Evolutionary conservation across 2,888 invertebrate genomes (phyloP), one percentile per base, ranked within the genome.

Genomic region (Plusia festucae): DNA sequence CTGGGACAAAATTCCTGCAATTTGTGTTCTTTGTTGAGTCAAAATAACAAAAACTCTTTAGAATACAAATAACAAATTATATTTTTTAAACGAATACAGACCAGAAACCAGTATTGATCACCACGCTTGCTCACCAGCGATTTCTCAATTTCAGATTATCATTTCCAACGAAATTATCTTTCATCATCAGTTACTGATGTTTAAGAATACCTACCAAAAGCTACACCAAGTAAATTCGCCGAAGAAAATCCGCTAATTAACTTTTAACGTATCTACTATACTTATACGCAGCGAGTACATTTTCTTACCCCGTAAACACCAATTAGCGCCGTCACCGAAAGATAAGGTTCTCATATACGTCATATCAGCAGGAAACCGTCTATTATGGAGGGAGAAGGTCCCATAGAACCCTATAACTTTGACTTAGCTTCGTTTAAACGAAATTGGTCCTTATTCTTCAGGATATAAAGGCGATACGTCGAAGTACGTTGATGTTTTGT

Each of bases 341-440:
- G 46, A 49, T 49, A 49, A 49, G 46, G 46, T 15, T 13, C 9
- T 16, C 18, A 11, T 49, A 49, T 49, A 49, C 8, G 18, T 49
- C 46, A 49, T 49, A 49, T 49, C 46, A 18, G 46, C 11, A 18
- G 46, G 46, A 20, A 49, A 49, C 11, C 46, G 18, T 49, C 46
- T 49, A 18, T 20, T 18, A 49, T 18, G 18, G 11, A 18, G 46
- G 11, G 20, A 20, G n/a, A n/a, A n/a, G 16, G 11, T 49, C 46
- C 46, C 20, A 18, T 18, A 49, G 20, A 46, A 20, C 46, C 20
- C 46, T 20, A 49, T 49, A 11, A 49, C 13, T 49, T 49, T 3
- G 9, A 11, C 46, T 49, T 49, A 49, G 11, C 40, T 40, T 15
- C 15, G 40, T n/a, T n/a, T n/a, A 40, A n/a, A 40, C 5, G 40